Percentiles rank a stretch among this genome's conserved stretches.
Conservation (phyloP, 1,140 invertebrate genomes). For the Diachasmimorpha longicaudata region DNA sequence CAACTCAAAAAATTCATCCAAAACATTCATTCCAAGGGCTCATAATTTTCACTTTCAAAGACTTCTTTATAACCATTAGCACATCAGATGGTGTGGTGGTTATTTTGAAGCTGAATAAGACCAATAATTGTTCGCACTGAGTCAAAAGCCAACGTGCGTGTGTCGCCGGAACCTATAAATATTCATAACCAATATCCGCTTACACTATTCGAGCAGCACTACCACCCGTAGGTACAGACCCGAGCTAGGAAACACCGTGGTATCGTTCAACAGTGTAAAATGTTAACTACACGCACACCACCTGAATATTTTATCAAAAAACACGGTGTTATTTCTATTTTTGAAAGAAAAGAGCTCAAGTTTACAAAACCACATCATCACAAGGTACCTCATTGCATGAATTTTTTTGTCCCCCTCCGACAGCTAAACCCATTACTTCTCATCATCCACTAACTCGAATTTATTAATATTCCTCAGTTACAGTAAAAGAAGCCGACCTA, state of each 20-base stretch:
- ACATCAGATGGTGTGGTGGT: no score
- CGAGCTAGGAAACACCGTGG: not conserved
- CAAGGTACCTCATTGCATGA: no score
- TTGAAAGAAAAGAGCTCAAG: conserved; percentile 27
- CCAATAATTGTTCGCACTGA: not conserved
- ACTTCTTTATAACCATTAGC: no score
- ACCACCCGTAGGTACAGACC: conserved; percentile 48
- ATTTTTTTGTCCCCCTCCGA: no score
- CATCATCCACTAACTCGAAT: no score
- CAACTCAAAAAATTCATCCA: no score
- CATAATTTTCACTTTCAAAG: no score
- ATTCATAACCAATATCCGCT: conserved; percentile 58
- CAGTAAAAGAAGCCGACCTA: not conserved
- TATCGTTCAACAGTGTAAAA: conserved; percentile 11
- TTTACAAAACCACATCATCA: no score
- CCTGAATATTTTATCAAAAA: not conserved
- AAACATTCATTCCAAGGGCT: no score
- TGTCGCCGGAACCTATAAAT: conserved; percentile 46
- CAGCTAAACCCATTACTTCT: no score
- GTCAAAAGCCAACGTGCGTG: conserved; percentile 3
- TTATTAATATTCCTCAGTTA: no score
- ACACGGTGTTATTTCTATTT: not conserved
- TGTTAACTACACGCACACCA: conserved; percentile 31
- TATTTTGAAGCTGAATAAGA: no score
- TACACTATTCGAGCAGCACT: conserved; percentile 49